Conservation (phyloP, 2,888 invertebrate genomes). For the Saturnia japonica region DNA sequence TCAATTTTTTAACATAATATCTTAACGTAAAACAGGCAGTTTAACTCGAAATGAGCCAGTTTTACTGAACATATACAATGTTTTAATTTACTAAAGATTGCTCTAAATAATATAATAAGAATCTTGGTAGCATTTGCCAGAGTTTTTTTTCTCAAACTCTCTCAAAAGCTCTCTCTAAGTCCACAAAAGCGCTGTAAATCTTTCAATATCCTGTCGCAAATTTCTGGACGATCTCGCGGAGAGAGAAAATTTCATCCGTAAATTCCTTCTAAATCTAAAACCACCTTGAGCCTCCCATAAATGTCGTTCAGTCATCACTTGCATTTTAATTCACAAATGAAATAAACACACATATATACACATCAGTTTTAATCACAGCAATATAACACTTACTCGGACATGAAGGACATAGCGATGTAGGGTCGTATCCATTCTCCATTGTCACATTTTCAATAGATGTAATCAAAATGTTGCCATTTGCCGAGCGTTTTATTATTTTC, state of each 20-base stretch:
- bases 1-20: too few relatives aligned
- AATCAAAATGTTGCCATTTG: slow-evolving; percentile 22
- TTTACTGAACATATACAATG: too few relatives aligned
- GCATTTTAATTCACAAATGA: neutral
- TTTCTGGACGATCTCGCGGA: neutral
- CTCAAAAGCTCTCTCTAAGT: neutral
- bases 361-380: slow-evolving; percentile 2
- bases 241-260: neutral
- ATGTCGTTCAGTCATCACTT: neutral
- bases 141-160: neutral
- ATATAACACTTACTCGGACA: neutral
- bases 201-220: neutral
- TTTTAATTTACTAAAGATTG: too few relatives aligned
- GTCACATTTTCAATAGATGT: slow-evolving; percentile 21
- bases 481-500: slow-evolving; percentile 22
- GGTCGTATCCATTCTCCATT: slow-evolving; percentile 21
- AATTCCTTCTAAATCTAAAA: neutral
- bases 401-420: neutral
- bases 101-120: too few relatives aligned
- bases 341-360: neutral
- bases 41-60: too few relatives aligned
- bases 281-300: neutral
- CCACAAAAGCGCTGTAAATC: neutral
- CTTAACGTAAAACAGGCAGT: too few relatives aligned
- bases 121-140: too few relatives aligned